Conservation (phyloP, 2,113 vertebrate genomes). For the Calyptomena viridis region DNA sequence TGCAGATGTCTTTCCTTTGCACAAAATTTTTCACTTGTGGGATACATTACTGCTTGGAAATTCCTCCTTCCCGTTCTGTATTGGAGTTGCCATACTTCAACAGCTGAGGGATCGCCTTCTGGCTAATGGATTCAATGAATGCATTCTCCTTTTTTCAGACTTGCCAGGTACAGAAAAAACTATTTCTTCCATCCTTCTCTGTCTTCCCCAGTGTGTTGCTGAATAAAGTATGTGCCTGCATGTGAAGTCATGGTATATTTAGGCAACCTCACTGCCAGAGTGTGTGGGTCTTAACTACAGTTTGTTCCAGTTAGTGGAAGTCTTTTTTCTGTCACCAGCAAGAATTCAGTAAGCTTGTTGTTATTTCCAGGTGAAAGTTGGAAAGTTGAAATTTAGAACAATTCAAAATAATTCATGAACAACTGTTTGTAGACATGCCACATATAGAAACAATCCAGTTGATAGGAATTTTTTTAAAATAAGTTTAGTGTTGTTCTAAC, state of each 20-base stretch:
- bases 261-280: background rate
- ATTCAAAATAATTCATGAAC: background rate
- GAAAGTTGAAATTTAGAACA: background rate
- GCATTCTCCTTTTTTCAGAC: conserved; percentile 98
- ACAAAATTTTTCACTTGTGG: conserved; percentile 99
- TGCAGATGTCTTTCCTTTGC: conserved; percentile 94
- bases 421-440: background rate
- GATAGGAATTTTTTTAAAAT: background rate
- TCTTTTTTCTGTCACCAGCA: background rate
- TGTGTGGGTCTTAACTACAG: background rate
- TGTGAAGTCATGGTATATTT: background rate
- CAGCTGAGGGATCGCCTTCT: conserved; percentile 92
- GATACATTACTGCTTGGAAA: conserved; percentile 95
- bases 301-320: background rate
- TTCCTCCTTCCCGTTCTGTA: conserved; percentile 96
- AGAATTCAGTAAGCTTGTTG: background rate
- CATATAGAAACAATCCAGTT: background rate
- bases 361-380: background rate
- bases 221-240: background rate
- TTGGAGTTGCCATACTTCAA: conserved; percentile 95
- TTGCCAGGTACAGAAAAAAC: conserved; percentile 84
- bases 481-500: background rate
- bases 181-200: background rate
- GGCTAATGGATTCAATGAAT: conserved; percentile 98
- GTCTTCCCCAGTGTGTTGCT: background rate